Conservation (phyloP, 2,888 invertebrate species). For the Boloria euphrosyne region DNA sequence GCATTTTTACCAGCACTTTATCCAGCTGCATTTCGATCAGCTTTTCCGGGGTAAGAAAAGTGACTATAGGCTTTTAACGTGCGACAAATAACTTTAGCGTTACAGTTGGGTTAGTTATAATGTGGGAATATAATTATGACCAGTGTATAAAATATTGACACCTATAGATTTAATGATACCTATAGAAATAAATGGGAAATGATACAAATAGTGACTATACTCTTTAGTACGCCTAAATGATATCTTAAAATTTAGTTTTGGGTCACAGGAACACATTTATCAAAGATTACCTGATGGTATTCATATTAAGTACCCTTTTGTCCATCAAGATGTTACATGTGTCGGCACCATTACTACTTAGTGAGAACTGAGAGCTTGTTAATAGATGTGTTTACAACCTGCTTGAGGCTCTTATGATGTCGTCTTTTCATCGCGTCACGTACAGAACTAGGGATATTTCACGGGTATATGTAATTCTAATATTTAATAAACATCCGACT, state of each 20-base stretch:
- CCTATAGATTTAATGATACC: no score
- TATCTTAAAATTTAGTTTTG: no score
- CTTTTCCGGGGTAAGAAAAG: conserved; percentile 87
- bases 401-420: conserved; percentile 58
- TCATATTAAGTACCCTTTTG: background rate
- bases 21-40: conserved; percentile 87
- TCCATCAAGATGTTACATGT: conserved; percentile 40
- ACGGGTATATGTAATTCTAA: conserved; percentile 59
- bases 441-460: conserved; percentile 59
- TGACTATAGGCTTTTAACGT: conserved; percentile 8
- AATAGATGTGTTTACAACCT: conserved; percentile 79
- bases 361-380: conserved; percentile 66
- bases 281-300: background rate
- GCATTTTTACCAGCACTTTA: conserved; percentile 87
- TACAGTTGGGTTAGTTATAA: no score
- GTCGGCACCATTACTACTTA: conserved; percentile 63
- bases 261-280: background rate
- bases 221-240: no score
- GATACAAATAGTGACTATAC: no score
- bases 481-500: conserved; percentile 63
- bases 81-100: no score
- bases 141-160: no score
- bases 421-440: conserved; percentile 74
- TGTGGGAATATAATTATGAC: no score
- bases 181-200: no score